Evolutionary conservation across 2,797 vertebrate genomes (phyloP).

Genomic region (Cryptoprocta ferox): DNA sequence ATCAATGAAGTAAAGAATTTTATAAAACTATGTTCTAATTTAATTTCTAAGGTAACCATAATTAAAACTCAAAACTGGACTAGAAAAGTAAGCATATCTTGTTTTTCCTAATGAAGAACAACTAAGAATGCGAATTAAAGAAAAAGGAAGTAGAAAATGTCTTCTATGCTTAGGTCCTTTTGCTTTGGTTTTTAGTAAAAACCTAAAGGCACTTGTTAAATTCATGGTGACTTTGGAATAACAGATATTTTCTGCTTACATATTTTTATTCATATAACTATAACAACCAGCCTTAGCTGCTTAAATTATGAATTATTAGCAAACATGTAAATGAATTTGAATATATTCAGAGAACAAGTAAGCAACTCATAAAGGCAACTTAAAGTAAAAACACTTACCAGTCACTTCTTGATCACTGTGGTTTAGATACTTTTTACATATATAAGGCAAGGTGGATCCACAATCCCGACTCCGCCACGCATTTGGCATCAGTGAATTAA

Average conservation of each 20-base stretch:
- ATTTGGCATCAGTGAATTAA: constrained; percentile 86
- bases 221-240: background rate
- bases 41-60: constrained; percentile 48
- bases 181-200: constrained; percentile 46
- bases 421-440: constrained; percentile 94
- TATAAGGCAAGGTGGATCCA: constrained; percentile 92
- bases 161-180: background rate
- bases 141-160: background rate
- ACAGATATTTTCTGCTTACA: background rate
- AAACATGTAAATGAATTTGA: constrained; percentile 27
- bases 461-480: constrained; percentile 92
- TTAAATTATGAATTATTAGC: constrained; percentile 39
- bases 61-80: constrained; percentile 50
- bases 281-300: background rate
- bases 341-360: background rate
- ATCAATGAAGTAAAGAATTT: constrained; percentile 19
- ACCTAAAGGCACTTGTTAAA: constrained; percentile 25
- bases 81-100: background rate
- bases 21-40: constrained; percentile 27
- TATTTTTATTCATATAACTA: constrained; percentile 32
- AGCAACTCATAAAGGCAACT: background rate
- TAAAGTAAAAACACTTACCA: constrained; percentile 86
- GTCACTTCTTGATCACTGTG: constrained; percentile 85
- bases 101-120: background rate
- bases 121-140: background rate